A percentile compares a stretch with the other conserved stretches of the same genome.
Evolutionary conservation across 2,888 invertebrate species (phyloP).

Genomic region (Eupithecia subumbrata): DNA sequence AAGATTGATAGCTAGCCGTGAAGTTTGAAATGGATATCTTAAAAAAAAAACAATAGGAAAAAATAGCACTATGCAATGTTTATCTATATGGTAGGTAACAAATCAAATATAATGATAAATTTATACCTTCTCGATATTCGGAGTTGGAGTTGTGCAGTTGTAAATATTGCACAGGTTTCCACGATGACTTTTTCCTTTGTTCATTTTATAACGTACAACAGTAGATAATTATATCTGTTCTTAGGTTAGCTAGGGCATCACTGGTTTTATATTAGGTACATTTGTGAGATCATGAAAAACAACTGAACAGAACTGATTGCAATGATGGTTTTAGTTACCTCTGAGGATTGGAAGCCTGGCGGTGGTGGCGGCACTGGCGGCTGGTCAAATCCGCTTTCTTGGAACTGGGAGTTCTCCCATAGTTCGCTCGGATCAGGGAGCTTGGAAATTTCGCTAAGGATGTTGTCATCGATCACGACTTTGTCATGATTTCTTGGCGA

Average conservation of each 20-base stretch:
- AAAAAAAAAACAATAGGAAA: conserved; percentile 31
- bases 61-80: neutral
- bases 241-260: neutral
- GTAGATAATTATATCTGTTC: neutral
- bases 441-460: conserved; percentile 74
- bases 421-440: conserved; percentile 75
- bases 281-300: neutral
- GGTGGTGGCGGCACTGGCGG: conserved; percentile 52
- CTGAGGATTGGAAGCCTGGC: conserved; percentile 48
- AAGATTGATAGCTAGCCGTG: conserved; percentile 59
- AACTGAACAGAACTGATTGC: neutral
- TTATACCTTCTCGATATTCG: neutral
- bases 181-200: neutral
- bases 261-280: neutral
- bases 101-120: neutral
- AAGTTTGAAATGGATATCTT: conserved; percentile 51
- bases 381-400: conserved; percentile 57
- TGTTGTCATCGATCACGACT: conserved; percentile 72
- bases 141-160: neutral
- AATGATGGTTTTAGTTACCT: conserved; percentile 44
- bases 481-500: conserved; percentile 71
- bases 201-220: neutral
- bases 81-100: neutral
- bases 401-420: conserved; percentile 69
- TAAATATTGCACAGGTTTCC: neutral